phyloP scores from a whole-genome alignment of 2,113 vertebrate genomes.

The Scortum barcoo region DNA sequence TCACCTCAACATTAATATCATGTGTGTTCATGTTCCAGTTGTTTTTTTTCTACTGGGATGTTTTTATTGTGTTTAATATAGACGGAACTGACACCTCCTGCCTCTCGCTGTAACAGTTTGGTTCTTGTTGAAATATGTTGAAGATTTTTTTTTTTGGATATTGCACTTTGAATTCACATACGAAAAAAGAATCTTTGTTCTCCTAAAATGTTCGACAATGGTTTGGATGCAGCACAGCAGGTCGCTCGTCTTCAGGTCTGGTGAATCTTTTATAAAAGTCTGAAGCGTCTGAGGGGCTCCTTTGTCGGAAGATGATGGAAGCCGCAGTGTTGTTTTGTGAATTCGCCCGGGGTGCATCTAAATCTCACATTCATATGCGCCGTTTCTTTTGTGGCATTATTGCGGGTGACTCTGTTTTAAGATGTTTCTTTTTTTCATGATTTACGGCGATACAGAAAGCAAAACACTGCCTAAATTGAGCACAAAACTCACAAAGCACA shows the following conservation, averaged over 20 bases:
- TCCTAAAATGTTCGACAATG: conserved; percentile 13
- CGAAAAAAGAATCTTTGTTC: conserved; percentile 13
- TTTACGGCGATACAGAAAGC: conserved; percentile 54
- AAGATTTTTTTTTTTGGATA: conserved; percentile 53
- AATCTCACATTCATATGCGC: conserved; percentile 42
- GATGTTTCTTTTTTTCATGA: conserved; percentile 17
- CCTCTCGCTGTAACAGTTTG: conserved; percentile 34
- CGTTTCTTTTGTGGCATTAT: conserved; percentile 41
- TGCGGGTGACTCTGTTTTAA: conserved; percentile 35
- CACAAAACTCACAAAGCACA: conserved; percentile 77
- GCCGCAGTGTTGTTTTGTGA: conserved; percentile 45
- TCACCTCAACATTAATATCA: conserved; percentile 16
- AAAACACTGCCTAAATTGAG: conserved; percentile 79
- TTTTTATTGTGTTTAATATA: conserved; percentile 56
- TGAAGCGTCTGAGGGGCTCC: conserved; percentile 34
- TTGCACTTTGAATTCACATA: conserved; percentile 68
- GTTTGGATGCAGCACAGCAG: conserved; percentile 30
- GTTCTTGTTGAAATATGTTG: conserved; percentile 48
- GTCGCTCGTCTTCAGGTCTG: conserved; percentile 41
- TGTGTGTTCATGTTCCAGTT: conserved; percentile 35
- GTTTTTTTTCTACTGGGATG: conserved; percentile 21
- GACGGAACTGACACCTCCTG: conserved; percentile 27
- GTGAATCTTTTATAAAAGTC: conserved; percentile 40
- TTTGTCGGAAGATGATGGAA: conserved; percentile 8
- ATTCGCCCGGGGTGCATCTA: conserved; percentile 39